Base-by-base conservation (phyloP, 2,113 vertebrate species). In the Ammodramus savannarum region DNA sequence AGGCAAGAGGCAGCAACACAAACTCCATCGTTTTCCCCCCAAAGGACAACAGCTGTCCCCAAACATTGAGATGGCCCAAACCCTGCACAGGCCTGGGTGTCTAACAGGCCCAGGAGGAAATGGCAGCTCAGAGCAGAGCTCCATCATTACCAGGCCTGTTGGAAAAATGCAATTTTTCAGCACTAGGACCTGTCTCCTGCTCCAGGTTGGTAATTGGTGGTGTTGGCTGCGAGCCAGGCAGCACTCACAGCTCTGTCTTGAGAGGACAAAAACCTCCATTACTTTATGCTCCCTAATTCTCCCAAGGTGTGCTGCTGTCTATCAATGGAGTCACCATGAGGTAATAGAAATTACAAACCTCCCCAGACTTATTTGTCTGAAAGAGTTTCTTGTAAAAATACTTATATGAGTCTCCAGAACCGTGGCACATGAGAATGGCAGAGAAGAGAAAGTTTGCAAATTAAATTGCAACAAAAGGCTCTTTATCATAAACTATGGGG, bases 331-430 rank as follows among this genome's bases (percentile, higher is more conserved):
- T 94, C 86, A 73, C 95, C 95, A 95, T 97, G 96, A 97, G 96
- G 95, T 97, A 92, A 93, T 92, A 95, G 96, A 76, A 96, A 89
- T 93, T 95, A 93, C 85, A 95, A 95, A 96, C 94, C 96, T 96
- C 91, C 87, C 91, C 96, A 94, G 97, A 90, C 92, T 95, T 96
- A 94, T 95, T 97, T 97, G 95, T 96, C 96, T 96, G 96, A 94
- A 97, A 97, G 90, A 13, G 1, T 93, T 93, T 87, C 94, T 97
- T 97, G 97, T 97, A 96, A 97, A 97, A 97, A 96, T 93, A 94
- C 91, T 91, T 90, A 95, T 82, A 90, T 36, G 85, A 65, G 96
- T 68, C 91, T 87, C 92, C 17, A 1, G 83, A 95, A 93, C 58
- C 1, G 27, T 49, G 48, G 58, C 68, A 46, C 77, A 77, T 23